Evolutionary conservation across 2,888 invertebrate species (phyloP).

Genomic region (Adineta ricciae): DNA sequence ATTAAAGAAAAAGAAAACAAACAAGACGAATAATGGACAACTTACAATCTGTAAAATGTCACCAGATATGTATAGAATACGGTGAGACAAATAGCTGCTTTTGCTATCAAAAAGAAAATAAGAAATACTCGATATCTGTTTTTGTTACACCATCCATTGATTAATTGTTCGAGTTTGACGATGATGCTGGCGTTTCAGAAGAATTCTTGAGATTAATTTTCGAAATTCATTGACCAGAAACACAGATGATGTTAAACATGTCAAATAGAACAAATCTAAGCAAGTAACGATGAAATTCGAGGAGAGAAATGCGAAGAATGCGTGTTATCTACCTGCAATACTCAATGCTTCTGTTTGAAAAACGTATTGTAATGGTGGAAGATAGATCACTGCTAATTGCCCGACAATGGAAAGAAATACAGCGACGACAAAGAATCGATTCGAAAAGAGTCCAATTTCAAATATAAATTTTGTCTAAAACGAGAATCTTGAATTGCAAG

Average conservation of each 20-base stretch:
- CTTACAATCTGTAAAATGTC: not conserved
- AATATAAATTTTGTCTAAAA: slow-evolving; percentile 64
- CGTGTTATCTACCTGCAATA: not conserved
- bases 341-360: slow-evolving; percentile 88
- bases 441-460: slow-evolving; percentile 68
- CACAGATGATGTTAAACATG: slow-evolving; percentile 11
- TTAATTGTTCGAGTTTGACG: not conserved
- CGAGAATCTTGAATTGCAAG: slow-evolving; percentile 36
- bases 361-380: slow-evolving; percentile 82
- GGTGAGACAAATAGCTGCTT: not conserved
- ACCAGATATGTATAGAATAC: not conserved
- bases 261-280: slow-evolving; percentile 5
- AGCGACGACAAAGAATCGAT: slow-evolving; percentile 70
- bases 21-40: not conserved
- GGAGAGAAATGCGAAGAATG: too few relatives aligned
- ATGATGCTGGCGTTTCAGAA: not conserved
- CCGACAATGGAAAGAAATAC: slow-evolving; percentile 84
- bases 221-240: slow-evolving; percentile 5
- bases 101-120: not conserved
- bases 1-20: not conserved
- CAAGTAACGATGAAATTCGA: too few relatives aligned
- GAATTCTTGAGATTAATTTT: not conserved
- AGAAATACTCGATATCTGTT: not conserved
- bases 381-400: slow-evolving; percentile 88
- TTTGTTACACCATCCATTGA: slow-evolving; percentile 1